Evolutionary conservation across 2,797 vertebrate genomes (phyloP).

Genomic region (Australoheros facetus): DNA sequence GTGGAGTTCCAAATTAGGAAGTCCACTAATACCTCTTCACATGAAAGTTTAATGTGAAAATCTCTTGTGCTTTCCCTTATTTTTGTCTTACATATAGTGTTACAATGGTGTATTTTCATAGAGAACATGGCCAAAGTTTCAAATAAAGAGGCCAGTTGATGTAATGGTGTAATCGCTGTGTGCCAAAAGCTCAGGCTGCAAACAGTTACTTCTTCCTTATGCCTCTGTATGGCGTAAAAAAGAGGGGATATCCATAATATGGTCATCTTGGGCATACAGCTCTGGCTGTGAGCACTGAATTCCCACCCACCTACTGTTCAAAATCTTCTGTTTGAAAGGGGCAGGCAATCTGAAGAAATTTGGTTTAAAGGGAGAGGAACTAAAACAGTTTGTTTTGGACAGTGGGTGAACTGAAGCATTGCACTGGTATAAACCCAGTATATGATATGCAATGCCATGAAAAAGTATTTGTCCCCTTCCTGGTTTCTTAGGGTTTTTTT

Average conservation of each 20-base stretch:
- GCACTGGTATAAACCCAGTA: neutral
- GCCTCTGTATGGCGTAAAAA: neutral
- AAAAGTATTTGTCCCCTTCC: too few relatives aligned
- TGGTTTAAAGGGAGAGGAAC: neutral
- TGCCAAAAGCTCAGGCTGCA: neutral
- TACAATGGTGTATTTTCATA: neutral
- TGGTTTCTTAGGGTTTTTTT: too few relatives aligned
- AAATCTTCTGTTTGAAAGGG: neutral
- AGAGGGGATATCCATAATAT: neutral
- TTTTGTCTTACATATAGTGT: neutral
- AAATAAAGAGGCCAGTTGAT: neutral
- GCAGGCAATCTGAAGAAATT: neutral
- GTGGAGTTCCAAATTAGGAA: neutral
- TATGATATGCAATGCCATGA: neutral
- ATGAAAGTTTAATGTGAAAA: neutral
- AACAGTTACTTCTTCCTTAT: neutral
- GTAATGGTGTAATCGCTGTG: neutral
- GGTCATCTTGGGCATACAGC: neutral
- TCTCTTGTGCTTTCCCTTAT: neutral
- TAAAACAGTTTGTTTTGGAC: neutral
- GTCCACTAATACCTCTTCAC: neutral
- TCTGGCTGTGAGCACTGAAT: neutral
- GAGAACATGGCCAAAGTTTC: neutral
- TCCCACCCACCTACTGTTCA: neutral
- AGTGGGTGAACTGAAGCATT: neutral